Conservation (phyloP, 2,113 vertebrate genomes). For the Suricata suricatta region DNA sequence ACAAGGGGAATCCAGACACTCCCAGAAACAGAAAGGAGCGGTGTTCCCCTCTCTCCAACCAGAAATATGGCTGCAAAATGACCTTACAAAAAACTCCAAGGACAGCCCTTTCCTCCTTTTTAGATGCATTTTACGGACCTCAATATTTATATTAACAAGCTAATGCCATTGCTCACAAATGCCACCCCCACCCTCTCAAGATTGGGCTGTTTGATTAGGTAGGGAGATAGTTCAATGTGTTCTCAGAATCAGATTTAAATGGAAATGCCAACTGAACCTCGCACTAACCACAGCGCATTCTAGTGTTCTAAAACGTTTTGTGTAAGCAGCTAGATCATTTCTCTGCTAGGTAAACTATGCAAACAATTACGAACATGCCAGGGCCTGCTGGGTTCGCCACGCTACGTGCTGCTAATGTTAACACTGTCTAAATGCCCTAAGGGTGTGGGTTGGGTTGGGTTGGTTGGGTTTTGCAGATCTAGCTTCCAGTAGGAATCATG, state of each 20-base stretch:
- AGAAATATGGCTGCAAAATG: not conserved
- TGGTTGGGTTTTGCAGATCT: not conserved
- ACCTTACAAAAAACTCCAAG: not conserved
- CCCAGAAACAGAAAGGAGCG: not conserved
- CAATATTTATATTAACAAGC: not conserved
- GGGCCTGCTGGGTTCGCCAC: not conserved
- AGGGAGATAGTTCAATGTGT: not conserved
- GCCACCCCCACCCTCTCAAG: conserved; percentile 11
- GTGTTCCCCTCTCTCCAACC: not conserved
- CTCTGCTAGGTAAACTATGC: conserved; percentile 42
- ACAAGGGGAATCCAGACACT: not conserved
- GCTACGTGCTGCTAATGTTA: not conserved
- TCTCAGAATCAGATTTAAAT: conserved; percentile 64
- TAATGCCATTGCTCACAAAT: not conserved
- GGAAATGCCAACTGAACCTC: conserved; percentile 67
- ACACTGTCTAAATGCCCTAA: not conserved
- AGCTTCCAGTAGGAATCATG: conserved; percentile 7
- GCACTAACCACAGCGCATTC: conserved; percentile 15
- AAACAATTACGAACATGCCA: not conserved
- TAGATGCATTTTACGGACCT: not conserved
- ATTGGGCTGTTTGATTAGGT: not conserved
- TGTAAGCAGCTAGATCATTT: conserved; percentile 27
- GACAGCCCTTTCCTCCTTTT: not conserved
- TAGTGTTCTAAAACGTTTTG: not conserved
- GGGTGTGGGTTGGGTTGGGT: not conserved